Conservation (phyloP, 2,888 invertebrate species). For the Alsophila aescularia region DNA sequence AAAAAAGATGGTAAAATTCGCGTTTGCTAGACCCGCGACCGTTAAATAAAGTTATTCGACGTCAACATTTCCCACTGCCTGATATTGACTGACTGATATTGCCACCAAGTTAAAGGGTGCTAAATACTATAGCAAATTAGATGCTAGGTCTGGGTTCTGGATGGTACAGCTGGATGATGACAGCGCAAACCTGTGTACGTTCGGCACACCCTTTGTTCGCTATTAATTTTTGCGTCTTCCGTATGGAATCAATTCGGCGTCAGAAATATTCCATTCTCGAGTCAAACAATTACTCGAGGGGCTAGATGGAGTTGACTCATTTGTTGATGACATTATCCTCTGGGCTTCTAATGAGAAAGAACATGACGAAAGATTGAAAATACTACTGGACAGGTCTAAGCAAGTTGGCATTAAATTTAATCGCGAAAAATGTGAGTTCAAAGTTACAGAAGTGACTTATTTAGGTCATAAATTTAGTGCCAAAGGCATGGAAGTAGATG, state of each 20-base stretch:
- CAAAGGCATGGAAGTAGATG: conserved; percentile 27
- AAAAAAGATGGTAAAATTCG: too few relatives aligned
- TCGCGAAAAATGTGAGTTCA: conserved; percentile 23
- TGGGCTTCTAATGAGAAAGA: not conserved
- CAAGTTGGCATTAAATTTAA: conserved; percentile 30
- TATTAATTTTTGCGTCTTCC: not conserved
- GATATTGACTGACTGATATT: too few relatives aligned
- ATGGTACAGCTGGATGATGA: conserved; percentile 4
- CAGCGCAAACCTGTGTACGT: conserved; percentile 14
- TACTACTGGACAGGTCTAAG: conserved; percentile 17
- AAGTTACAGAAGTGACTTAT: conserved; percentile 28
- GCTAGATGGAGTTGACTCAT: conserved; percentile 25
- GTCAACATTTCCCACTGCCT: too few relatives aligned
- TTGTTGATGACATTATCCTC: conserved; percentile 2
- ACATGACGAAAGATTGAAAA: not conserved
- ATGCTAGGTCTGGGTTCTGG: too few relatives aligned
- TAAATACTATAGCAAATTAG: too few relatives aligned
- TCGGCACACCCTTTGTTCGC: not conserved
- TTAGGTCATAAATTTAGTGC: conserved; percentile 22
- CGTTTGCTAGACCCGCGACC: too few relatives aligned
- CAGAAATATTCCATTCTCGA: conserved; percentile 19
- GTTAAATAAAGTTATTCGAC: too few relatives aligned
- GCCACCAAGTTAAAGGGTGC: too few relatives aligned
- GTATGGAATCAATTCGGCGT: not conserved
- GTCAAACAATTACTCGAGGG: conserved; percentile 23